Conservation (phyloP, 2,888 invertebrate species). For the Drosophila koepferae region DNA sequence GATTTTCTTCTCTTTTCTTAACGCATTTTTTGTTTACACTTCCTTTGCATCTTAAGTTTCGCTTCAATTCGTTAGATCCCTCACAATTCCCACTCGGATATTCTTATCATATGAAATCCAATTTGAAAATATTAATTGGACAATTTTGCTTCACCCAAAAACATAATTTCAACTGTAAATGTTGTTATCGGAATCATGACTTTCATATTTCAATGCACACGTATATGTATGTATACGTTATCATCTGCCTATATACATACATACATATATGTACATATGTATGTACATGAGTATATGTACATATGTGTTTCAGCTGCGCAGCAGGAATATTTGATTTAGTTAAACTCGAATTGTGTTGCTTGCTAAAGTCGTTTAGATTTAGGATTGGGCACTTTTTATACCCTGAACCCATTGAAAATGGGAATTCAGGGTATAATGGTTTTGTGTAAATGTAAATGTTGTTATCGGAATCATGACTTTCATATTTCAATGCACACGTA, state of each 20-base stretch:
- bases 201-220: conserved; percentile 6
- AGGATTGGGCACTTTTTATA: background rate
- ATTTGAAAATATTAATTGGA: conserved; percentile 23
- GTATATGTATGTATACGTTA: background rate
- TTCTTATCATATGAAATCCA: background rate
- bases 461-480: conserved; percentile 36
- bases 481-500: conserved; percentile 2
- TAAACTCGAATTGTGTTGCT: background rate
- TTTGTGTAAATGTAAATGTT: conserved; percentile 55
- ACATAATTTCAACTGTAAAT: conserved; percentile 46
- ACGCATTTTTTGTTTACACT: conserved; percentile 14
- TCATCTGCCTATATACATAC: background rate
- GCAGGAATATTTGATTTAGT: no score
- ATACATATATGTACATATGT: background rate
- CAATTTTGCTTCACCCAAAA: conserved; percentile 25
- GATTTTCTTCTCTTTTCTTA: conserved; percentile 10
- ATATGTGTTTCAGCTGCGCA: background rate
- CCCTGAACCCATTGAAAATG: no score
- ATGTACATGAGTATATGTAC: background rate
- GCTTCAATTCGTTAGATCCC: conserved; percentile 1
- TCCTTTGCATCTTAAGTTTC: conserved; percentile 11
- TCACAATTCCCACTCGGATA: conserved; percentile 9
- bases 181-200: conserved; percentile 44
- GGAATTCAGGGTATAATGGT: no score
- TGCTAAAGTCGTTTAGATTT: background rate